Evolutionary conservation across 2,888 invertebrate species (phyloP).

Genomic region (Drosophila aldrichi): DNA sequence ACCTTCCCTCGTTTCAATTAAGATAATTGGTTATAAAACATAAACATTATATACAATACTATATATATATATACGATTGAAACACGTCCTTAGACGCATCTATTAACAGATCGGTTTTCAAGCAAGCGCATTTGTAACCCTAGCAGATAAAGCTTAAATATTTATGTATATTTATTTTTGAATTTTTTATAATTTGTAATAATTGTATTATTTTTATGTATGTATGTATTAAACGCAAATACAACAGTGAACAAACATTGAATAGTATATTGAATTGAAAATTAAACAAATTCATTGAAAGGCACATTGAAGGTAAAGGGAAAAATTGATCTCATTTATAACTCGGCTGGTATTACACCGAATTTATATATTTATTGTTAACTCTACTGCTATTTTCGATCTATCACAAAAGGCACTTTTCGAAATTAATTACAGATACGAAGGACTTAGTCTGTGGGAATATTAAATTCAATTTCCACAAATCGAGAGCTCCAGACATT

Average conservation of each 20-base stretch:
- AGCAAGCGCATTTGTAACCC: constrained; percentile 38
- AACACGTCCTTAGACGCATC: constrained; percentile 16
- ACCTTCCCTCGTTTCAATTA: constrained; percentile 16
- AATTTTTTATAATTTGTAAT: constrained; percentile 54
- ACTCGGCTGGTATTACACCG: neutral
- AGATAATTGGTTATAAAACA: constrained; percentile 25
- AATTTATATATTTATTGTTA: neutral
- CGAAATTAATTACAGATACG: neutral
- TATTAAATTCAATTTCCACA: constrained; percentile 41
- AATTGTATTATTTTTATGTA: constrained; percentile 64
- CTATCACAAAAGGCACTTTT: neutral
- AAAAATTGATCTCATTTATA: neutral
- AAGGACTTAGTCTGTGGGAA: neutral
- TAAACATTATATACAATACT: constrained; percentile 22
- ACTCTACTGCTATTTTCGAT: neutral
- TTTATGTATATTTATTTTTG: constrained; percentile 62
- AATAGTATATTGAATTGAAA: neutral
- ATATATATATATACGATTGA: constrained; percentile 9
- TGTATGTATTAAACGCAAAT: constrained; percentile 70
- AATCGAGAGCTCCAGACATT: constrained; percentile 30
- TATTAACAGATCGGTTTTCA: constrained; percentile 31
- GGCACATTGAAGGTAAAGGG: neutral
- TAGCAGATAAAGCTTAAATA: constrained; percentile 45
- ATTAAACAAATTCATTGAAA: neutral
- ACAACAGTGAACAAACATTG: constrained; percentile 44